Evolutionary conservation across 2,888 invertebrate genomes (phyloP), one percentile per base, ranked within the genome.

Genomic region (Apamea sordens): DNA sequence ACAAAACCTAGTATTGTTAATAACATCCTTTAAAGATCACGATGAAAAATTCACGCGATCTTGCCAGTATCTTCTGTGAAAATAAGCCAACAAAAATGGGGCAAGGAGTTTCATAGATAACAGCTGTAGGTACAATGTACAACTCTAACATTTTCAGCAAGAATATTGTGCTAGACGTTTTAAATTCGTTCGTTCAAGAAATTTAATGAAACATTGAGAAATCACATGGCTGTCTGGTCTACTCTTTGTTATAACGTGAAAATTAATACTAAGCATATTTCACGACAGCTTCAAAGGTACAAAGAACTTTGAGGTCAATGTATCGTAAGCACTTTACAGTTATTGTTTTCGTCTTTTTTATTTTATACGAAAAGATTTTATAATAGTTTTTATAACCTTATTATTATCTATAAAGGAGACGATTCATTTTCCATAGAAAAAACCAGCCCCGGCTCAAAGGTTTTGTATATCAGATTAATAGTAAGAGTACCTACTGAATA

Each of bases 131-230:
- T 73, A 73, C 47, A 75, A 61, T 81, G 74, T 77, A 85, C 77
- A 82, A 76, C 74, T 77, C 36, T 71, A 68, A 85, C 63, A 76
- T 82, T 85, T 72, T 76, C 59, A 78, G 64, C 64, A 50, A 74
- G 73, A 82, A 85, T 82, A 85, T 76, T 82, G 73, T 67, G 70
- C 79, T 74, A 82, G 85, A 85, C 63, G 44, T 82, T 82, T 86
- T 83, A 77, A 79, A 85, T 79, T 75, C 76, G 73, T 82, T 84
- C 85, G 50, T 74, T 84, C 73, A 76, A 85, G 76, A 82, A 67
- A 82, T 76, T 82, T 76, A 85, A 86, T 73, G 73, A 76, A 86
- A 85, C 79, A 77, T 65, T 79, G 63, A 79, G 78, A 85, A 85
- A 85, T 85, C 82, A 69, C 69, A 73, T 83, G 75, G 64, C 79